These are phyloP conservation scores for Diplogasteroides magnus DNA, from an alignment of 1,140 invertebrate genomes.

Conservation along the genomic window DNA sequence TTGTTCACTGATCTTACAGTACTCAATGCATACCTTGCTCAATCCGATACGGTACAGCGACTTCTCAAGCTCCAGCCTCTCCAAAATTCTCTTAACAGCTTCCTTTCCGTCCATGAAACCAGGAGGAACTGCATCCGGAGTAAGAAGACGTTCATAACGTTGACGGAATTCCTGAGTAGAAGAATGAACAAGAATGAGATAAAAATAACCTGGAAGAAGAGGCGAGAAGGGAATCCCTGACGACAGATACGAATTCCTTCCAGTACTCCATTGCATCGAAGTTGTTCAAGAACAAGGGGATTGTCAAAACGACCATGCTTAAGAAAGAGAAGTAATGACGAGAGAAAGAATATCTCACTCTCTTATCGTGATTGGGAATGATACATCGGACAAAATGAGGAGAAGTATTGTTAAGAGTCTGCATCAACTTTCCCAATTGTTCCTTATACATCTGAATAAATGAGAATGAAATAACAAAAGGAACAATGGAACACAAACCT, in stretches of 20 bases:
- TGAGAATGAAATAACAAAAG: not conserved
- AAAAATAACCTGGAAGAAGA: conserved; percentile 82
- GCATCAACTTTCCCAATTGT: conserved; percentile 92
- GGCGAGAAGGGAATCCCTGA: conserved; percentile 87
- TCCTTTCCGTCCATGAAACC: conserved; percentile 98
- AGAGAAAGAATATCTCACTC: conserved; percentile 55
- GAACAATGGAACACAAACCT: conserved; percentile 61
- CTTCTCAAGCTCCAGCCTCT: conserved; percentile 85
- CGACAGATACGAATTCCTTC: conserved; percentile 99
- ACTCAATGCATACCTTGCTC: conserved; percentile 68
- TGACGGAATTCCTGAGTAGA: conserved; percentile 65
- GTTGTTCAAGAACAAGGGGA: conserved; percentile 93
- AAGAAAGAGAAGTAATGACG: conserved; percentile 18
- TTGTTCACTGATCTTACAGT: too few relatives aligned
- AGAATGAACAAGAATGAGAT: conserved; percentile 60
- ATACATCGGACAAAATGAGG: conserved; percentile 99
- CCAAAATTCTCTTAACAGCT: conserved; percentile 81
- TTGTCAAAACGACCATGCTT: conserved; percentile 93
- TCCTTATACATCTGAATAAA: conserved; percentile 78
- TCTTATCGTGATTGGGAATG: conserved; percentile 98
- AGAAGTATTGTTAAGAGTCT: conserved; percentile 90
- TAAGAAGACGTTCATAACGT: conserved; percentile 80
- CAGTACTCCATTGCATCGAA: conserved; percentile 99
- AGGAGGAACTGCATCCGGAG: conserved; percentile 93
- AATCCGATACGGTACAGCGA: conserved; percentile 92